Base-by-base conservation (phyloP, 2,797 vertebrate species). In the Decapterus maruadsi region DNA sequence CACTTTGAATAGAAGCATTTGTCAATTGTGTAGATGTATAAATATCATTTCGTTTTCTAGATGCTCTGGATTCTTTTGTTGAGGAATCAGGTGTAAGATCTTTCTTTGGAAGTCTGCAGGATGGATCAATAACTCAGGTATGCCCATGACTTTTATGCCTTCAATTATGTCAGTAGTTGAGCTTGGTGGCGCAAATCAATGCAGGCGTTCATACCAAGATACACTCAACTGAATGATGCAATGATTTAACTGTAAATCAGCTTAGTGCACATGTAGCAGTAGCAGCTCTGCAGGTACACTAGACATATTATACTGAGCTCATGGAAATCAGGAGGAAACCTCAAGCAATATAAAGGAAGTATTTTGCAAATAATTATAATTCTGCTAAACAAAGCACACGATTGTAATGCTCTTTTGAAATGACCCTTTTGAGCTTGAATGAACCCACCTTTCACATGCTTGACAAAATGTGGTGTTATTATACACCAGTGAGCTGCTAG, bases 121-220 rank as follows among this genome's bases (percentile, higher is more conserved):
- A 86, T 19, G 91, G 85, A 16, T 89, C 85, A 55, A 43, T 87
- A 60, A 62, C 78, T 57, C 87, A 95, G 94, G 95, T 96, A 90
- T 63, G 45, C 56, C 17, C 29, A 34, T 0, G 4, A 19, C 1
- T 40, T 2, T 22, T 8, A 43, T 12, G 1, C 14, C 8, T 8
- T 42, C 12, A 50, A 5, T 16, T 16, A 46, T 46, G 45, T 46
- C 45, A 46, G 12, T 46, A 13, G 40, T 42, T 36, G 12, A 22
- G 20, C 16, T 61, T 19, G 17, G 19, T 19, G 13, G 22, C 13
- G n/a, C 5, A n/a, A 38, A 48, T 34, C 6, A 70, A 3, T 42
- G 1, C 43, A 66, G n/a, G 12, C 16, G 1, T 43, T 61, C 29
- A 6, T 63, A 43, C 29, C 10, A 69, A 46, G 17, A 8, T 19